phyloP scores from a whole-genome alignment of 2,113 vertebrate genomes.

The Mirounga angustirostris region DNA sequence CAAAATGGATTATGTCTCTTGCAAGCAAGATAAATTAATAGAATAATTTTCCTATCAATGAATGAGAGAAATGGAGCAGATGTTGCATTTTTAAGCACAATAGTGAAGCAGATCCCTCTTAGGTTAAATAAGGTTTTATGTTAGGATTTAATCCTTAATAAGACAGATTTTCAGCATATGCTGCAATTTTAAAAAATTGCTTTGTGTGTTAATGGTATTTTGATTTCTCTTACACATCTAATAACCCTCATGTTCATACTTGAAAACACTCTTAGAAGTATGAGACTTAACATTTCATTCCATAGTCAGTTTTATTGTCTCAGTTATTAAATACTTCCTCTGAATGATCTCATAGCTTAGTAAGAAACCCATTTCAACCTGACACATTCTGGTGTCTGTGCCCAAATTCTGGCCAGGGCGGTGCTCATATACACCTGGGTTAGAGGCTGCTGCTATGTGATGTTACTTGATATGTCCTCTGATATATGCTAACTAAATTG shows the following conservation, averaged over 20 bases:
- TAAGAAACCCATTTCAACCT: background rate
- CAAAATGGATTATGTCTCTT: background rate
- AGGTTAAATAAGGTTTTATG: conserved; percentile 24
- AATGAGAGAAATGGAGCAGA: conserved; percentile 27
- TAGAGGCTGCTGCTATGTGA: background rate
- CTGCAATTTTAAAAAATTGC: background rate
- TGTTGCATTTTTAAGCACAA: conserved; percentile 33
- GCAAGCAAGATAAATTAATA: conserved; percentile 40
- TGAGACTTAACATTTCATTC: conserved; percentile 37
- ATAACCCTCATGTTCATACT: background rate
- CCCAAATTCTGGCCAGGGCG: background rate
- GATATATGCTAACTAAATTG: background rate
- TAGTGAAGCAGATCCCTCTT: background rate
- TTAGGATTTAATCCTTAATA: conserved; percentile 58
- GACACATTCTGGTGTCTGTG: background rate
- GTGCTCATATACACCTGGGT: background rate
- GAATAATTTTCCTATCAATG: background rate
- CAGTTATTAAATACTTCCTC: background rate
- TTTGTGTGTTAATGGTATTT: conserved; percentile 6
- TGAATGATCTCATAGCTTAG: conserved; percentile 15
- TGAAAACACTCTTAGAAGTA: conserved; percentile 26
- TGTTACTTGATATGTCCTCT: background rate
- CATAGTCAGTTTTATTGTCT: background rate
- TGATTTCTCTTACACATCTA: background rate
- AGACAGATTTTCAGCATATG: conserved; percentile 34